Evolutionary conservation across 2,797 vertebrate species (phyloP).

Genomic region (Alexandromys oeconomus): DNA sequence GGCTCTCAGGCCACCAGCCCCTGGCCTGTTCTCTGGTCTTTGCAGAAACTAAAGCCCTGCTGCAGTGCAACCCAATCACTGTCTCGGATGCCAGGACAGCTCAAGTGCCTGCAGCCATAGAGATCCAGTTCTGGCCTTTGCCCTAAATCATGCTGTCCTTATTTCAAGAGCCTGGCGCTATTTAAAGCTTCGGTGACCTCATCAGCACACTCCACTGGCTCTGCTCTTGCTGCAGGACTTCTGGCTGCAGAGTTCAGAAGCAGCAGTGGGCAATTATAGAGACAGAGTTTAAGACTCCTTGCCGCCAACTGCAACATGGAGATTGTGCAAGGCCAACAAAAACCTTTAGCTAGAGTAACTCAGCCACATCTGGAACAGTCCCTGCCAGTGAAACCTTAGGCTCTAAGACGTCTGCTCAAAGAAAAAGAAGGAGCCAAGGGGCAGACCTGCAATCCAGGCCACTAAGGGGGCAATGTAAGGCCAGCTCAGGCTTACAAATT

Average conservation of each 20-base stretch:
- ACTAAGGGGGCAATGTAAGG: neutral
- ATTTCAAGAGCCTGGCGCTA: constrained; percentile 74
- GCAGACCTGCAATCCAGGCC: no score
- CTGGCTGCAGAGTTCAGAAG: neutral
- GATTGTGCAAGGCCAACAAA: constrained; percentile 47
- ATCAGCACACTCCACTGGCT: neutral
- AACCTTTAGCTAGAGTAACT: constrained; percentile 75
- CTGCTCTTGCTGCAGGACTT: neutral
- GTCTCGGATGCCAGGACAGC: neutral
- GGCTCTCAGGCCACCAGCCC: neutral
- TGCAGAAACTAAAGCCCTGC: neutral
- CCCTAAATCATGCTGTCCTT: constrained; percentile 69
- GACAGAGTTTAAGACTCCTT: neutral
- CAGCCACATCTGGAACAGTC: constrained; percentile 69
- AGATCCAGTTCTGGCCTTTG: constrained; percentile 59
- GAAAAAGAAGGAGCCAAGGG: neutral
- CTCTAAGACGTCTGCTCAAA: constrained; percentile 37
- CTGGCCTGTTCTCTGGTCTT: neutral
- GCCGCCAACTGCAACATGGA: constrained; percentile 3
- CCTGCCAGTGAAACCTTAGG: constrained; percentile 40
- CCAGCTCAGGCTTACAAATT: neutral
- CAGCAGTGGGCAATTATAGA: neutral
- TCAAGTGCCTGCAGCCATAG: neutral
- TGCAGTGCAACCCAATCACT: constrained; percentile 6
- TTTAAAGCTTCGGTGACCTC: constrained; percentile 71